Conservation (phyloP, 2,888 invertebrate genomes). For the Elmis aenea region DNA sequence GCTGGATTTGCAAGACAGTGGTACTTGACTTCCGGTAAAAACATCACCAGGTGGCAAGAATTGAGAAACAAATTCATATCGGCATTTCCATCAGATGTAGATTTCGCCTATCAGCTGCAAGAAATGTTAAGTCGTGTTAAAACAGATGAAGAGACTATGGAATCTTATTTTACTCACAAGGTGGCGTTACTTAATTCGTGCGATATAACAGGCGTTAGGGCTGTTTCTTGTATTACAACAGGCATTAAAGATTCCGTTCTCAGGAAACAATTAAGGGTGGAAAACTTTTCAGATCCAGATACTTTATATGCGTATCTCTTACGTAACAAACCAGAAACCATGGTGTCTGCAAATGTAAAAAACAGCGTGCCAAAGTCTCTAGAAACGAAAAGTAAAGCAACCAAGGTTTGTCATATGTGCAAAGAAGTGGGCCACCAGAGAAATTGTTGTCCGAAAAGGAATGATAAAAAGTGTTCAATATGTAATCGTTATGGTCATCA, state of each 20-base stretch:
- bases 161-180: constrained; percentile 29
- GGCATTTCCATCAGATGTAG: constrained; percentile 24
- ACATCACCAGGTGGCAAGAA: constrained; percentile 16
- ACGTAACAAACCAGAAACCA: too few relatives aligned
- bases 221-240: constrained; percentile 31
- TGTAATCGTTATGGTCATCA: too few relatives aligned
- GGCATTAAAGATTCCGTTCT: constrained; percentile 20
- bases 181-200: constrained; percentile 25
- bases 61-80: constrained; percentile 18
- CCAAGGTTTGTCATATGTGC: constrained; percentile 1
- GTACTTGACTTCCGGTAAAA: constrained; percentile 25
- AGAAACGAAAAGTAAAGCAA: background rate
- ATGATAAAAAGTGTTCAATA: background rate
- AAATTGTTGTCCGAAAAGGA: background rate
- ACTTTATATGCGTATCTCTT: constrained; percentile 11
- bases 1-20: constrained; percentile 27
- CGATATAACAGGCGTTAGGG: constrained; percentile 25
- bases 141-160: constrained; percentile 23
- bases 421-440: background rate
- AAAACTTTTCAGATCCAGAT: constrained; percentile 14
- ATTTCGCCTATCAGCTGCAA: constrained; percentile 16
- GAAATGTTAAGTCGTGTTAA: constrained; percentile 25
- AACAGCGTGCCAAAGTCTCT: background rate
- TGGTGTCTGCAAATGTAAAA: constrained; percentile 3
- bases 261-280: constrained; percentile 2